Percentiles rank a stretch among this genome's conserved stretches.
Conservation (phyloP, 2,797 vertebrate species). For the Anomalospiza imberbis region DNA sequence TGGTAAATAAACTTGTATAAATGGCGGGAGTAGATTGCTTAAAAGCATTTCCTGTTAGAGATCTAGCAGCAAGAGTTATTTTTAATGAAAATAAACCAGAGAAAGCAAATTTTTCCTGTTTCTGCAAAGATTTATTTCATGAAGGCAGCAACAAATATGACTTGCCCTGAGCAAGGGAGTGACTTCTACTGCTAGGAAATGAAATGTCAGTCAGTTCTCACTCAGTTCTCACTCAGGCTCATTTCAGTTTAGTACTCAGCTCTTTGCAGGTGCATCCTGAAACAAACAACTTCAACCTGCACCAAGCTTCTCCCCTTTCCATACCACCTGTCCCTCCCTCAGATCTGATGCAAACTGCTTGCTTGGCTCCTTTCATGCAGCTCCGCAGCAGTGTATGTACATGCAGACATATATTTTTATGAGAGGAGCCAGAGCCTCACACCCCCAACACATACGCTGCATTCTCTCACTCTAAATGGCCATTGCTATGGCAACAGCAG, state of each 20-base stretch:
- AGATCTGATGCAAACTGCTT: not conserved
- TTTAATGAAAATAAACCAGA: not conserved
- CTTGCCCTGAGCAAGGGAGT: not conserved
- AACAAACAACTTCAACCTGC: not conserved
- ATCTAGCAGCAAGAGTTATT: not conserved
- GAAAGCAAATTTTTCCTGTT: not conserved
- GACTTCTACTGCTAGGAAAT: not conserved
- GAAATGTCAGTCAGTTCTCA: not conserved
- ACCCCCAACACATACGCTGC: not conserved
- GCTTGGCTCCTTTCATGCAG: not conserved
- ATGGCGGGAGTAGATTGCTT: not conserved
- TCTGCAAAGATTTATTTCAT: not conserved
- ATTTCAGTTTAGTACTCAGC: not conserved
- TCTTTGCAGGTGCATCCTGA: not conserved
- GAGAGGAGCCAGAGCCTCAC: not conserved
- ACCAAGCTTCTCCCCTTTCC: not conserved
- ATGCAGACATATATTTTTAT: not conserved
- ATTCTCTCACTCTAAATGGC: not conserved
- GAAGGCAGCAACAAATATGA: not conserved
- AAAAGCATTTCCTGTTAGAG: slow-evolving; percentile 3
- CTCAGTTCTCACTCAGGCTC: not conserved
- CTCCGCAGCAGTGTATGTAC: not conserved
- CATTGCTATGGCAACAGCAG: slow-evolving; percentile 50
- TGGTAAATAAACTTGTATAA: not conserved
- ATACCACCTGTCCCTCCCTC: not conserved